phyloP scores from a whole-genome alignment of 2,888 invertebrate species.

The Andrena fulva region DNA sequence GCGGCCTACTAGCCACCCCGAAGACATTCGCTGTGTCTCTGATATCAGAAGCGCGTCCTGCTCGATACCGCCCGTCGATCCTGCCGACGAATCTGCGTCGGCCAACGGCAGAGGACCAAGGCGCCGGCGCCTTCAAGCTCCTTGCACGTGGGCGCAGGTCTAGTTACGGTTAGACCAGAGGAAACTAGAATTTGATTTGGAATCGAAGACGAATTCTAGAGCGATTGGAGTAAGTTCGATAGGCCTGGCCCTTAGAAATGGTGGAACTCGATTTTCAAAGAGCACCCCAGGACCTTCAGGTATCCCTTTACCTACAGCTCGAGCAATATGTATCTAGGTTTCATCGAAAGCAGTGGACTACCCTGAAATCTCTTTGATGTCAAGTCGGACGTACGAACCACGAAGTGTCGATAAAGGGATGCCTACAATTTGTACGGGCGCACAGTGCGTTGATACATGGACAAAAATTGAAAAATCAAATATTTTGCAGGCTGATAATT shows the following conservation, averaged over 20 bases:
- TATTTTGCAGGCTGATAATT: too few species aligned
- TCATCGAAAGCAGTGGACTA: neutral
- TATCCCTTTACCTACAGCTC: neutral
- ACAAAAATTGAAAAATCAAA: too few species aligned
- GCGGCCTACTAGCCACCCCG: conserved; percentile 82
- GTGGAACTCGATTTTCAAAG: neutral
- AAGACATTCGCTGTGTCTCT: conserved; percentile 79
- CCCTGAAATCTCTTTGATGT: neutral
- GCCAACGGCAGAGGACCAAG: conserved; percentile 8
- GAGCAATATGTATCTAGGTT: neutral
- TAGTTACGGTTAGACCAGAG: neutral
- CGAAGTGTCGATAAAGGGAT: conserved; percentile 35
- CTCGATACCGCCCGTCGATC: conserved; percentile 57
- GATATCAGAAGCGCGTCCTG: conserved; percentile 71
- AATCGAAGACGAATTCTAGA: neutral
- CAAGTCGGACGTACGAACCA: neutral
- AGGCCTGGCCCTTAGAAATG: too few species aligned
- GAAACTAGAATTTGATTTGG: neutral
- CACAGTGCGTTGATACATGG: too few species aligned
- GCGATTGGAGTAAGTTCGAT: too few species aligned
- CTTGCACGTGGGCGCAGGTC: neutral
- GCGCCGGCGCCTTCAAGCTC: conserved; percentile 56
- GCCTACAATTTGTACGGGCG: conserved; percentile 12
- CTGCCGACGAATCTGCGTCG: conserved; percentile 40
- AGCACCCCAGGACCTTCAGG: neutral